Percentiles rank a stretch among this genome's conserved stretches.
phyloP scores from a whole-genome alignment of 2,888 invertebrate species.

The Gonocerus acuteangulatus region DNA sequence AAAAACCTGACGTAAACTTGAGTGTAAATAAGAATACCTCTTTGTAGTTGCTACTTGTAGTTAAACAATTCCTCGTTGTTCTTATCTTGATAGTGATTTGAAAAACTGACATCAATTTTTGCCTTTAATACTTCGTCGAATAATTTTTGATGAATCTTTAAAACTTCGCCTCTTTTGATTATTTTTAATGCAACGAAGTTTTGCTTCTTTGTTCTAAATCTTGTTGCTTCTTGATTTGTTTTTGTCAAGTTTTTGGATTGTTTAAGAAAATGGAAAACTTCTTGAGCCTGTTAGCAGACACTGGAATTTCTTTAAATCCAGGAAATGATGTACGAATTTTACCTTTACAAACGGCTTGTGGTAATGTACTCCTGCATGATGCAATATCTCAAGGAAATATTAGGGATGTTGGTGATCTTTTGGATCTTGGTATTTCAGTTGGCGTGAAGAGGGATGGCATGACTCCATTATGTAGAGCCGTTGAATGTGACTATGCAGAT shows the following conservation, averaged over 20 bases:
- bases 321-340: not conserved
- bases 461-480: not conserved
- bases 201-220: too few relatives aligned
- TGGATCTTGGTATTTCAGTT: not conserved
- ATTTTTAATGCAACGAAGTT: too few relatives aligned
- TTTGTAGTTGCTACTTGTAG: too few relatives aligned
- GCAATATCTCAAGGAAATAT: not conserved
- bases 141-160: too few relatives aligned
- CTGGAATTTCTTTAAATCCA: not conserved
- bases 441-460: not conserved
- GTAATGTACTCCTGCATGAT: conserved; percentile 6
- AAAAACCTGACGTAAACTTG: too few relatives aligned
- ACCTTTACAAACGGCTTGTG: not conserved
- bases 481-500: not conserved
- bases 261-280: not conserved
- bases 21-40: too few relatives aligned
- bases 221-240: too few relatives aligned
- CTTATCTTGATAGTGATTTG: too few relatives aligned
- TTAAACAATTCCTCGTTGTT: too few relatives aligned
- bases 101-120: too few relatives aligned
- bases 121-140: too few relatives aligned
- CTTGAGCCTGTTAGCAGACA: conserved; percentile 3
- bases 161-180: too few relatives aligned
- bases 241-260: not conserved
- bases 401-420: not conserved